A percentile compares a stretch with the other conserved stretches of the same genome.
These are phyloP conservation scores for Serinus canaria DNA, from an alignment of 2,113 vertebrate species.

Conservation along the genomic window DNA sequence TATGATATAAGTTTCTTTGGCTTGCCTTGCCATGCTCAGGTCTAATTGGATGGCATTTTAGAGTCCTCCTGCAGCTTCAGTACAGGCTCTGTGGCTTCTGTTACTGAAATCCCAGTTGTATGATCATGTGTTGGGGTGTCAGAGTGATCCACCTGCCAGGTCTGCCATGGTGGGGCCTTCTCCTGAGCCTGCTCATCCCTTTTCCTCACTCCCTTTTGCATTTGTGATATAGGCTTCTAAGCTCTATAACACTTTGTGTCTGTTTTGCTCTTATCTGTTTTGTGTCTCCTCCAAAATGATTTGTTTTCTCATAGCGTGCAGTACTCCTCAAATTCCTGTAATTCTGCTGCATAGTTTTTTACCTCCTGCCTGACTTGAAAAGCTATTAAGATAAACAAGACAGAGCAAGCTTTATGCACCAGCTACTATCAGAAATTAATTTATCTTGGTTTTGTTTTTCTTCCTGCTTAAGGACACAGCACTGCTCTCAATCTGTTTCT, in stretches of 20 bases:
- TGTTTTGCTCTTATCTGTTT: not conserved
- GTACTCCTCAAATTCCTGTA: not conserved
- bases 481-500: not conserved
- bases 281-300: not conserved
- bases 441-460: not conserved
- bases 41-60: not conserved
- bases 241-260: not conserved
- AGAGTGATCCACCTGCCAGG: not conserved
- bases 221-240: not conserved
- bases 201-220: not conserved
- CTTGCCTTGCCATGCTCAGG: not conserved
- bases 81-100: not conserved
- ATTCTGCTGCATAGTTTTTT: not conserved
- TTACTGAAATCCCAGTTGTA: not conserved
- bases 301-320: accelerated
- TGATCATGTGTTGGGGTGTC: not conserved
- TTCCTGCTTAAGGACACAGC: not conserved
- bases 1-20: not conserved
- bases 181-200: not conserved
- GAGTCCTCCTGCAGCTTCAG: not conserved
- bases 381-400: not conserved
- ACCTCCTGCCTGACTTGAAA: not conserved
- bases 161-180: not conserved
- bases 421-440: not conserved
- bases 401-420: not conserved